These are phyloP conservation scores for Peromyscus leucopus DNA, from an alignment of 2,113 vertebrate genomes.

Conservation along the genomic window DNA sequence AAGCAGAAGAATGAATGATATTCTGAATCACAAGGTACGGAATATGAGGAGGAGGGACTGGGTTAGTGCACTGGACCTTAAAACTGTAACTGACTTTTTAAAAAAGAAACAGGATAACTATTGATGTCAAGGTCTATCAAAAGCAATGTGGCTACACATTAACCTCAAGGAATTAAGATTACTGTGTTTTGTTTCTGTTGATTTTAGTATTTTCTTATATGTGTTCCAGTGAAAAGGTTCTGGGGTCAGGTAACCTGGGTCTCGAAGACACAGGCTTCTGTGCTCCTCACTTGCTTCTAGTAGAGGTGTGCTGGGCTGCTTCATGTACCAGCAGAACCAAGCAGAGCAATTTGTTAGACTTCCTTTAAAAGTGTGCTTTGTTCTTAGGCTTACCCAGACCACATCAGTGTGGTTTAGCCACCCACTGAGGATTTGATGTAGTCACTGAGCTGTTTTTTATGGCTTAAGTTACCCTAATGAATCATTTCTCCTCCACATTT, in stretches of 20 bases:
- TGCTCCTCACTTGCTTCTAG: neutral
- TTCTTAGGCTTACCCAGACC: constrained; percentile 20
- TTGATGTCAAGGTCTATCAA: neutral
- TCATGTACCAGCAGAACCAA: constrained; percentile 4
- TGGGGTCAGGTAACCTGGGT: neutral
- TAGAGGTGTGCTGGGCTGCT: neutral
- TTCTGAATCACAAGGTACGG: constrained; percentile 97
- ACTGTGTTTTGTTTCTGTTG: constrained; percentile 47
- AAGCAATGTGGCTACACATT: neutral
- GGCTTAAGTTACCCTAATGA: constrained; percentile 70
- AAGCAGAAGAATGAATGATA: constrained; percentile 97
- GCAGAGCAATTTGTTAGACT: neutral
- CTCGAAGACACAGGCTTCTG: neutral
- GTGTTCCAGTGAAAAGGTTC: neutral
- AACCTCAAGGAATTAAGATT: constrained; percentile 55
- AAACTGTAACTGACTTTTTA: neutral
- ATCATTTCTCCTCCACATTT: constrained; percentile 54
- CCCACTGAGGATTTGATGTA: constrained; percentile 27
- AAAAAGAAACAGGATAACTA: neutral
- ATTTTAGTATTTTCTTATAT: constrained; percentile 23
- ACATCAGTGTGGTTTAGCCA: constrained; percentile 40
- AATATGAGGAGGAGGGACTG: neutral
- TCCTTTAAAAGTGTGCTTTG: neutral
- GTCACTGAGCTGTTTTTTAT: constrained; percentile 64
- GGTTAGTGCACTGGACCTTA: neutral